Percentiles rank a stretch among this genome's conserved stretches.
Evolutionary conservation across 1,140 invertebrate species (phyloP).

Genomic region (Gryllus bimaculatus): DNA sequence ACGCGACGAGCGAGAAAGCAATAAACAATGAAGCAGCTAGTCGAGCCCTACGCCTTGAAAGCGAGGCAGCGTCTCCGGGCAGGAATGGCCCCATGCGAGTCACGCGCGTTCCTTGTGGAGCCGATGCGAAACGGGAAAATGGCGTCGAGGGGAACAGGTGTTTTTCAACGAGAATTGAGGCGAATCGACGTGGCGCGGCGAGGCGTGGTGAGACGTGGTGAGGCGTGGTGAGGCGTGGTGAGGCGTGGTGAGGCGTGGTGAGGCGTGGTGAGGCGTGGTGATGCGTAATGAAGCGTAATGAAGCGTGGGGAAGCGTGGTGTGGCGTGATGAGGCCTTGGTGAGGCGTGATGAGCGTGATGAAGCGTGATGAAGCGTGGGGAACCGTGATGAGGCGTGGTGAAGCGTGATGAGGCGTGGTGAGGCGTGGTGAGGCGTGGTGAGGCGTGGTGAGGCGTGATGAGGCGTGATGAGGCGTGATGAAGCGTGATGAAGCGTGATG

Average conservation of each 20-base stretch:
- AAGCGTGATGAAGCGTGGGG: no score
- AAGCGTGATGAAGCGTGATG: no score
- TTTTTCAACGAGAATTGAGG: not conserved
- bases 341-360: no score
- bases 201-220: no score
- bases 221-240: not conserved
- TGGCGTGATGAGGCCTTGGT: no score
- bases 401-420: no score
- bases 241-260: not conserved
- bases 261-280: not conserved
- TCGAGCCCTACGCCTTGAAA: not conserved
- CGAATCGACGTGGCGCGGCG: not conserved
- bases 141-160: not conserved
- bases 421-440: no score
- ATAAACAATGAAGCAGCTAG: not conserved
- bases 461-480: no score
- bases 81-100: not conserved
- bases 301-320: no score
- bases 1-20: not conserved
- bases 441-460: no score
- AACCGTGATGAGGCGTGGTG: no score
- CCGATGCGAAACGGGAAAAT: not conserved
- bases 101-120: not conserved
- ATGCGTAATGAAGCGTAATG: not conserved
- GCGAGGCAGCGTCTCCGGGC: not conserved